Conservation (phyloP, 2,113 vertebrate species). For the Pipa parva region DNA sequence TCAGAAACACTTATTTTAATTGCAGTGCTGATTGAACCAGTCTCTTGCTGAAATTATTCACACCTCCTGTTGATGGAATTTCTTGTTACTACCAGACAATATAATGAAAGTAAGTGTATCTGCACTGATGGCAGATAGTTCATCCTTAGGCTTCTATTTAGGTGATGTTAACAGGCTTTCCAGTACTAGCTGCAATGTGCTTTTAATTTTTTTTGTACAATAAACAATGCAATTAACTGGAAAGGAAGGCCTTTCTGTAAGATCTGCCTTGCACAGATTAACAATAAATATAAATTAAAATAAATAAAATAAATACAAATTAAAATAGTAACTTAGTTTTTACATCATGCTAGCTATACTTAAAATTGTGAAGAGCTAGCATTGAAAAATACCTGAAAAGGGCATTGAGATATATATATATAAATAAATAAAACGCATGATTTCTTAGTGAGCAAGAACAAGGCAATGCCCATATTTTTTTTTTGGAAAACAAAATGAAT, state of each 20-base stretch:
- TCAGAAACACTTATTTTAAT: slow-evolving; percentile 25
- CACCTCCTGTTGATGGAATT: slow-evolving; percentile 13
- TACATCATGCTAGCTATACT: no score
- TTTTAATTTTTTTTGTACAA: neutral
- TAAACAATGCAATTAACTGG: neutral
- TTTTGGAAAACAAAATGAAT: no score
- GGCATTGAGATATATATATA: no score
- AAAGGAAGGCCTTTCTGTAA: neutral
- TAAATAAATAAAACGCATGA: no score
- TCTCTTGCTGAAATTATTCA: slow-evolving; percentile 10
- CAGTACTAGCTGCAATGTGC: no score
- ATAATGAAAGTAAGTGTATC: neutral
- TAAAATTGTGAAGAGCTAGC: no score
- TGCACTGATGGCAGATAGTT: slow-evolving; percentile 11
- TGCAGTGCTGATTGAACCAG: slow-evolving; percentile 12
- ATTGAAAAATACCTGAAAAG: no score
- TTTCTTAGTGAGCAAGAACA: no score
- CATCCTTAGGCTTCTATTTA: slow-evolving; percentile 1
- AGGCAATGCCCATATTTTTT: no score
- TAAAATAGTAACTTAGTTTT: no score
- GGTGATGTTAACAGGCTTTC: neutral
- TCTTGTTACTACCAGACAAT: neutral
- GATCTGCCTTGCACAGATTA: neutral
- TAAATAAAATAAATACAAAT: no score
- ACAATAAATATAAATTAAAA: neutral